These are phyloP conservation scores for Ia io DNA, from an alignment of 2,113 vertebrate species.

Conservation along the genomic window DNA sequence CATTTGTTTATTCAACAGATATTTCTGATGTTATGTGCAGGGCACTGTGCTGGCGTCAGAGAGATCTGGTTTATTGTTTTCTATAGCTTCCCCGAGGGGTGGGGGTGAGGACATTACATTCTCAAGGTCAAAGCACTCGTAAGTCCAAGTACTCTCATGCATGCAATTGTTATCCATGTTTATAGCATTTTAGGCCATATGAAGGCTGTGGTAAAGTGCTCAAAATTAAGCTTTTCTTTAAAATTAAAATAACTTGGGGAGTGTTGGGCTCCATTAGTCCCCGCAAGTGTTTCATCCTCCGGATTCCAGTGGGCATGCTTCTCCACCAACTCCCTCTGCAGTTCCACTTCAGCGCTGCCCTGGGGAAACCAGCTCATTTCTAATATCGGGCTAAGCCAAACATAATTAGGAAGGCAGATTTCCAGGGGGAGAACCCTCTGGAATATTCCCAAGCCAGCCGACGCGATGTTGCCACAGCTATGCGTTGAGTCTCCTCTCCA, in stretches of 20 bases:
- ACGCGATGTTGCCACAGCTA: neutral
- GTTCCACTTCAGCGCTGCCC: slow-evolving; percentile 11
- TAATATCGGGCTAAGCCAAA: slow-evolving; percentile 60
- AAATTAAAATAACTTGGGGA: neutral
- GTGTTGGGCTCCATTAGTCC: neutral
- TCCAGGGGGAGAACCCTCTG: neutral
- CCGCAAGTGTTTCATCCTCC: neutral
- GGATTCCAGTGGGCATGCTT: neutral
- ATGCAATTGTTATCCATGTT: neutral
- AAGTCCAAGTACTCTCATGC: neutral
- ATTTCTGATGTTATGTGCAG: neutral
- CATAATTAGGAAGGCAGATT: slow-evolving; percentile 59
- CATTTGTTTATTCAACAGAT: neutral
- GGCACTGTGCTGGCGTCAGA: neutral
- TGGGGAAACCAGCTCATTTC: slow-evolving; percentile 61
- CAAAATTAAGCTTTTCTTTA: neutral
- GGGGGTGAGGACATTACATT: neutral
- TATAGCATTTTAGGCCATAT: neutral
- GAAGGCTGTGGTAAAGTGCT: neutral
- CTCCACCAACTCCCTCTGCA: neutral
- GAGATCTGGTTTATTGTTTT: neutral
- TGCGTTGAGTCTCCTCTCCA: neutral
- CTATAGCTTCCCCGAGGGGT: neutral
- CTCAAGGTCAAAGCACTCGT: neutral
- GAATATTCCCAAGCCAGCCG: slow-evolving; percentile 21